A percentile compares a stretch with the other conserved stretches of the same genome.
Conservation (phyloP, 2,797 vertebrate genomes). For the Harpagifer antarcticus region DNA sequence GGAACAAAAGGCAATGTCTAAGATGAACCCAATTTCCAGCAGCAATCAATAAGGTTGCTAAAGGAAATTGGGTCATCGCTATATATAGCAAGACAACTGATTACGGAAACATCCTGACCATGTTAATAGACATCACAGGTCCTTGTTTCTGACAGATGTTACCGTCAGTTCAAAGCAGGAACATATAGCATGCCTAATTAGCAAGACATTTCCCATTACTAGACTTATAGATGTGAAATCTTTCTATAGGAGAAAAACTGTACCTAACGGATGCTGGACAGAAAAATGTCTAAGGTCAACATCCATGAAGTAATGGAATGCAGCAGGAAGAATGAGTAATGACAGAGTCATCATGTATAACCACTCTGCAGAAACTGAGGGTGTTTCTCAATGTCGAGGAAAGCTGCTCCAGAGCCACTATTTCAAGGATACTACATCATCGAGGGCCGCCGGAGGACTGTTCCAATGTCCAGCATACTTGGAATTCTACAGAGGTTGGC, state of each 20-base stretch:
- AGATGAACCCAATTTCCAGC: slow-evolving; percentile 60
- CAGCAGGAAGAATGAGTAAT: slow-evolving; percentile 33
- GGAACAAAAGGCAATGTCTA: slow-evolving; percentile 36
- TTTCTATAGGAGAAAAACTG: slow-evolving; percentile 7
- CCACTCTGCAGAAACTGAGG: slow-evolving; percentile 10
- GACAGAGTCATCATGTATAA: slow-evolving; percentile 21
- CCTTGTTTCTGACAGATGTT: slow-evolving; percentile 31
- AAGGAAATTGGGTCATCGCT: slow-evolving; percentile 61
- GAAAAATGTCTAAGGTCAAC: slow-evolving; percentile 19
- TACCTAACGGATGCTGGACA: not conserved
- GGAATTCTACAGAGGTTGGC: too few relatives aligned
- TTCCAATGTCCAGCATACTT: too few relatives aligned
- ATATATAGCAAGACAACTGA: slow-evolving; percentile 23
- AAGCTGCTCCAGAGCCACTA: too few relatives aligned
- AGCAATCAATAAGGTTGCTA: slow-evolving; percentile 54
- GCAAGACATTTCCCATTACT: slow-evolving; percentile 3
- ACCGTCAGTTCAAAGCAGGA: slow-evolving; percentile 47
- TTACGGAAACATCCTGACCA: slow-evolving; percentile 21
- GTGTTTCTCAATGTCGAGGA: too few relatives aligned
- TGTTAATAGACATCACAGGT: slow-evolving; percentile 28
- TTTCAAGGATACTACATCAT: too few relatives aligned
- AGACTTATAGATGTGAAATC: slow-evolving; percentile 11
- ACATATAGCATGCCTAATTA: slow-evolving; percentile 12
- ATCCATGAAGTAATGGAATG: slow-evolving; percentile 14
- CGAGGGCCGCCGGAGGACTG: too few relatives aligned